Conservation (phyloP, 2,888 invertebrate genomes). For the Drosophila flavopinicola region DNA sequence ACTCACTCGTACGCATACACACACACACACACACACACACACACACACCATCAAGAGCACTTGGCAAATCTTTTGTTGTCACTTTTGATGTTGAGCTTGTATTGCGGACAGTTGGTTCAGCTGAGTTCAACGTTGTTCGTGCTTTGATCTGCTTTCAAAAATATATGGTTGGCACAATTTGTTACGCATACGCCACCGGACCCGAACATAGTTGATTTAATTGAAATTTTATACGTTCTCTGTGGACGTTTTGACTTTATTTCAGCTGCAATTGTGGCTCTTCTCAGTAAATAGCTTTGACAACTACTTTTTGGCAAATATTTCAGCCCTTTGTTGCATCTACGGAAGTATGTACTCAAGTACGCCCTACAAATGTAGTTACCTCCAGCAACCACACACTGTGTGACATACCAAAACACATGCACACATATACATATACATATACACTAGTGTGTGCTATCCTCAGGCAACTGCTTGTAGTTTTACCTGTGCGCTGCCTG, state of each 20-base stretch:
- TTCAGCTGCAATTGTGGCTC: constrained; percentile 30
- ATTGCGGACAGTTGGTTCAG: constrained; percentile 3
- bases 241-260: constrained; percentile 9
- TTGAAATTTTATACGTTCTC: constrained; percentile 33
- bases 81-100: constrained; percentile 16
- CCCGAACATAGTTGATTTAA: constrained; percentile 34
- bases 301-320: constrained; percentile 47
- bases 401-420: background rate
- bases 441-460: constrained; percentile 2
- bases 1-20: background rate
- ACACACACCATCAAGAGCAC: background rate
- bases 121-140: constrained; percentile 5
- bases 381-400: constrained; percentile 6
- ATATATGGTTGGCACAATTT: constrained; percentile 15
- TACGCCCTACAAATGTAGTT: constrained; percentile 13
- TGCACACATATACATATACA: background rate
- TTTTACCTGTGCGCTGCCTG: constrained; percentile 15
- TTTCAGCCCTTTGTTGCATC: constrained; percentile 28
- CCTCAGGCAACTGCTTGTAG: constrained; percentile 24
- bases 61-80: constrained; percentile 19
- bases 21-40: background rate
- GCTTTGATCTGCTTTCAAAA: constrained; percentile 9
- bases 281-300: constrained; percentile 33
- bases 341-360: constrained; percentile 18
- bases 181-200: constrained; percentile 23